These are phyloP conservation scores for Prorops nasuta DNA, from an alignment of 1,140 invertebrate genomes.

Conservation along the genomic window DNA sequence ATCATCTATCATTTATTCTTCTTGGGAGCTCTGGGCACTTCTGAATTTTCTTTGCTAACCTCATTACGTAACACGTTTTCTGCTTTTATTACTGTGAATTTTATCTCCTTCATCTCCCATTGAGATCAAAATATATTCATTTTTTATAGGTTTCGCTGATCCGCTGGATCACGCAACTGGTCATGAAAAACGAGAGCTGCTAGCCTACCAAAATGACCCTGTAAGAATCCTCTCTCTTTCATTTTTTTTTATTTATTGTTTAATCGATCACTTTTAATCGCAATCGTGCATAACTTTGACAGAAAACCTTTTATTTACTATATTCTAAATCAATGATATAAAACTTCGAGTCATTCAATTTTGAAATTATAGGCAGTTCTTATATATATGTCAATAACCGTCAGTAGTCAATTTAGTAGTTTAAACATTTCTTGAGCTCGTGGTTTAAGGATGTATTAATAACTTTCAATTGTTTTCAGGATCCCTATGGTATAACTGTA, in stretches of 20 bases:
- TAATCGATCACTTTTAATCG: too few relatives aligned
- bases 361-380: neutral
- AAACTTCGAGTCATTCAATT: neutral
- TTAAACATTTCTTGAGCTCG: too few relatives aligned
- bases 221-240: conserved; percentile 64
- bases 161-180: conserved; percentile 91
- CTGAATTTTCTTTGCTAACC: conserved; percentile 1
- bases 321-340: neutral
- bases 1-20: conserved; percentile 13
- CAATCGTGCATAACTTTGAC: too few relatives aligned
- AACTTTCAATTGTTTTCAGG: conserved; percentile 52
- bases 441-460: neutral
- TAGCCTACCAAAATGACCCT: conserved; percentile 79
- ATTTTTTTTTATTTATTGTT: neutral
- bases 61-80: conserved; percentile 41
- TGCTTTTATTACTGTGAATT: neutral
- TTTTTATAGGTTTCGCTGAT: conserved; percentile 70
- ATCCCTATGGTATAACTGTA: conserved; percentile 85
- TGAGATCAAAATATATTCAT: conserved; percentile 7
- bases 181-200: conserved; percentile 83
- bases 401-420: neutral
- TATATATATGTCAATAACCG: neutral
- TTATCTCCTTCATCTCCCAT: neutral
- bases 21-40: neutral
- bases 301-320: neutral